Base-by-base conservation (phyloP, 2,113 vertebrate species). In the Rana temporaria region DNA sequence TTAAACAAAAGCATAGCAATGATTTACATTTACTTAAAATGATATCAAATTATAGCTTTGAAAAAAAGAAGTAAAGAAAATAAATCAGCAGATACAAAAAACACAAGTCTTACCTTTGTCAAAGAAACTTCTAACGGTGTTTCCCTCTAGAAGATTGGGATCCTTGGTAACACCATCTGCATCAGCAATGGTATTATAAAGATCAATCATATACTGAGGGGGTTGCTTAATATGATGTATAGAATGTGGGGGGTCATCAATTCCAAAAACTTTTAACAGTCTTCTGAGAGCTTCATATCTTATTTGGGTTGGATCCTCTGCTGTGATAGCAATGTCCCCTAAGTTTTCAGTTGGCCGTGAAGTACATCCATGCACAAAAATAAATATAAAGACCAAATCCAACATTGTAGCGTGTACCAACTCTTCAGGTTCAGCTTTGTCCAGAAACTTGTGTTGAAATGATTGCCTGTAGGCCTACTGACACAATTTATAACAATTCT, bases 171-270 rank as follows among this genome's bases (percentile, higher is more conserved):
- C 93, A 0, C 96, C 96, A 0, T 97, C 93, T 0, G 93, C 95
- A 0, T 95, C 95, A 0, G 96, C 96, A 0, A 97, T 93, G 0
- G 93, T 94, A 89, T 96, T 95, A 89, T 95, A 98, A 5, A 98
- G 88, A 77, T 98, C 96, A 17, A 98, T 90, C 96, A 97, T 98
- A 87, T 97, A 98, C 90, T 98, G 96, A 0, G 96, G 96, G 0
- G 96, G 92, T 85, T 95, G 91, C 82, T 94, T 95, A 88, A 89
- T 84, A 6, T 86, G 87, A 18, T 88, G 89, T 0, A 93, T 93
- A 2, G 86, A 22, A 0, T 89, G 81, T 0, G 96, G 96, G 0
- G 94, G 91, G 4, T 94, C 96, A 16, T 95, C 95, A 88, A 98
- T 96, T 12, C 96, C 96, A 81, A 98, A 98, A 9, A 98, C 95